Conservation (phyloP, 2,113 vertebrate genomes). For the Butorides virescens region DNA sequence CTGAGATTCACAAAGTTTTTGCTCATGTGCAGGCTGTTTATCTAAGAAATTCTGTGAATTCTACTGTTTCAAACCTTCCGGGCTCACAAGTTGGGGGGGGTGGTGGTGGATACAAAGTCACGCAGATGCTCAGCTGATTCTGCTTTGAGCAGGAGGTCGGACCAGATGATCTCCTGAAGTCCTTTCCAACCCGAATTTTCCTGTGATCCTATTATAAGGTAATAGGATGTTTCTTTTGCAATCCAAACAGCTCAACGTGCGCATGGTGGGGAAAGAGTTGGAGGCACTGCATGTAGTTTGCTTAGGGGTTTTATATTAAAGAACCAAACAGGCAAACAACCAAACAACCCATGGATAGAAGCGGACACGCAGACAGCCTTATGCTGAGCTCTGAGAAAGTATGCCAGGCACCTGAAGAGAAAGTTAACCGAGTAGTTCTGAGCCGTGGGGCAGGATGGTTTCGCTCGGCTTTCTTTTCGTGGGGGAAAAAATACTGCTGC, state of each 20-base stretch:
- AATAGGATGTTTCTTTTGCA: not conserved
- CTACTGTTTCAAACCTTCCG: not conserved
- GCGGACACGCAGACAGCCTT: not conserved
- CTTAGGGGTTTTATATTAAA: not conserved
- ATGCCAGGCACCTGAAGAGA: rapidly evolving
- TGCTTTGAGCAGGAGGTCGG: not conserved
- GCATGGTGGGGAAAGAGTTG: not conserved
- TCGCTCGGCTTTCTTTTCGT: rapidly evolving
- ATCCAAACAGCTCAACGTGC: not conserved
- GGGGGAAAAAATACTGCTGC: rapidly evolving
- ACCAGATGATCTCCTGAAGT: not conserved
- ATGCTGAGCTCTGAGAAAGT: not conserved
- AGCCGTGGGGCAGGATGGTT: rapidly evolving
- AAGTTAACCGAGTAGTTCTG: rapidly evolving
- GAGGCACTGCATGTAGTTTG: not conserved
- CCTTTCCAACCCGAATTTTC: not conserved
- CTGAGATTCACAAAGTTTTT: not conserved
- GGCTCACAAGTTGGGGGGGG: rapidly evolving
- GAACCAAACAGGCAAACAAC: not conserved
- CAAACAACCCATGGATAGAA: rapidly evolving
- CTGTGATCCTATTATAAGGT: not conserved
- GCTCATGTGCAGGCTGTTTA: not conserved
- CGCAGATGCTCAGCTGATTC: not conserved
- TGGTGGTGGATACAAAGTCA: not conserved
- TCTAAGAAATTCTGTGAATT: not conserved